Evolutionary conservation across 2,797 vertebrate species (phyloP).

Genomic region (Propithecus deckenii): DNA sequence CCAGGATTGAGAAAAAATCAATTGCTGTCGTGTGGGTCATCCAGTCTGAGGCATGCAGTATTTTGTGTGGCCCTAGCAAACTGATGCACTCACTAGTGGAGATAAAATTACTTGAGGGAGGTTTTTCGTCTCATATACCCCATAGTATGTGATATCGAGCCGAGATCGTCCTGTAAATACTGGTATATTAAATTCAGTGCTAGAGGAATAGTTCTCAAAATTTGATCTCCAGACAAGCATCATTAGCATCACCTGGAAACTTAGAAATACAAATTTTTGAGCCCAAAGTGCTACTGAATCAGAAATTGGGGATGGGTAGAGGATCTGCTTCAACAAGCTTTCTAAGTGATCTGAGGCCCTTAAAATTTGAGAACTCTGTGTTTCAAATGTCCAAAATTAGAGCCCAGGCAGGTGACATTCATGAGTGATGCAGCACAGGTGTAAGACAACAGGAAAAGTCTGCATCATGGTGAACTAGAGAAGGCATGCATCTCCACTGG

Average conservation of each 20-base stretch:
- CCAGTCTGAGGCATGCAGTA: rapidly evolving
- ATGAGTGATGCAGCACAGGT: neutral
- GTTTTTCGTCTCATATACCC: neutral
- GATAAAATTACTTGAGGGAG: neutral
- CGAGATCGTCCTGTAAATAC: neutral
- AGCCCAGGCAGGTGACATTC: neutral
- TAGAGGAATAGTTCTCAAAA: neutral
- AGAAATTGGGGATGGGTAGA: neutral
- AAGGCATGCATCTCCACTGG: rapidly evolving
- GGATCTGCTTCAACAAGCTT: rapidly evolving
- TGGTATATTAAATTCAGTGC: neutral
- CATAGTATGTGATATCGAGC: neutral
- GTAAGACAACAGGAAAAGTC: neutral
- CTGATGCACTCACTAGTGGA: neutral
- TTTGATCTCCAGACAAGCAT: neutral
- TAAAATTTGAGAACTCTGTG: neutral
- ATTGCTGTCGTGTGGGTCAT: neutral
- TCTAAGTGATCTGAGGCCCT: neutral
- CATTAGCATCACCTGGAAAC: neutral
- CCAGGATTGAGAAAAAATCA: neutral
- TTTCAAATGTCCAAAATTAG: neutral
- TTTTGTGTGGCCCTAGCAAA: neutral
- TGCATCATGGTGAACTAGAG: neutral
- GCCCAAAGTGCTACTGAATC: neutral
- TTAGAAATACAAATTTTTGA: neutral